Evolutionary conservation across 2,797 vertebrate genomes (phyloP), one percentile per base, ranked within the genome.

Genomic region (Gobionotothen gibberifrons): DNA sequence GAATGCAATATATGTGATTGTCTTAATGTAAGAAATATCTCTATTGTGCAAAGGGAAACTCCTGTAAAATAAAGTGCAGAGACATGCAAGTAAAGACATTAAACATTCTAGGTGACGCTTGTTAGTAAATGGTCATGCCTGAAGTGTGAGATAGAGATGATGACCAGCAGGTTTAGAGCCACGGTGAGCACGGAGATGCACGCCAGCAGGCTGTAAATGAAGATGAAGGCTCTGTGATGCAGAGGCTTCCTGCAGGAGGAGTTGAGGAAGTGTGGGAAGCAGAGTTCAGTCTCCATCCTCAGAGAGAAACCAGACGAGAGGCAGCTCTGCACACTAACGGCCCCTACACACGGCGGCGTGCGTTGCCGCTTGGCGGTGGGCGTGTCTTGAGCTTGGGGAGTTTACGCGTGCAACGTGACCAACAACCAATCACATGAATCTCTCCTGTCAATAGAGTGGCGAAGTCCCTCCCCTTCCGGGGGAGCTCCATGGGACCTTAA

Each of bases 81-180:
- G 0, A 53, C 8, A 15, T 47, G 26, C 32, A 43, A 46, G 42
- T 26, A 26, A 48, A 48, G 21, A 8, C n/a, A 7, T 44, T 26
- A 15, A 46, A 0, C 40, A 40, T 16, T 0, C 19, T n/a, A 53
- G 8, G 3, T 40, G 19, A 61, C 39, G 26, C 4, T 40, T 65
- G 15, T 17, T 17, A 19, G 1, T 40, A 2, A 8, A 5, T 54
- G 1, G 46, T 5, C 1, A 12, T 76, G 19, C 82, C 75, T 78
- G 68, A 84, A 84, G n/a, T 81, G 78, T 51, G 74, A 69, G 63
- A 81, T 75, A 2, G 82, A 81, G 71, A 84, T 69, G 78, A 84
- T 72, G 68, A 84, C 59, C 46, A 81, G 69, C 57, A 81, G 58
- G 40, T 84, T 81, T 8, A 84, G 78, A 64, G 16, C 5, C 17